phyloP scores from a whole-genome alignment of 2,888 invertebrate genomes.

The Epirrhoe tristata region DNA sequence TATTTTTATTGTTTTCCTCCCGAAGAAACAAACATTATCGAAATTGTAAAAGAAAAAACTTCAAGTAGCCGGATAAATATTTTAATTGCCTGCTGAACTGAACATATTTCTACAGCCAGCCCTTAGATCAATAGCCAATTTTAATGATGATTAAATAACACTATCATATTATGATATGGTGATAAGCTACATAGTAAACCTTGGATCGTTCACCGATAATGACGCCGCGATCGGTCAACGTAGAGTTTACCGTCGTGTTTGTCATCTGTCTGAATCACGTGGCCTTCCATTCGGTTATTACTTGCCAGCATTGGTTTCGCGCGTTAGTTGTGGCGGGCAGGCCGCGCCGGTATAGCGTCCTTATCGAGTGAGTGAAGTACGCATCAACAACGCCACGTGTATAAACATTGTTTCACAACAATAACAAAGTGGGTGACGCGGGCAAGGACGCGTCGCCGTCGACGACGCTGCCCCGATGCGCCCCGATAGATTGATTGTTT shows the following conservation, averaged over 20 bases:
- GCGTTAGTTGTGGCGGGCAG: slow-evolving; percentile 77
- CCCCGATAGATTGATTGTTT: slow-evolving; percentile 57
- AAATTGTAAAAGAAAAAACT: slow-evolving; percentile 15
- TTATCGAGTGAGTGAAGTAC: slow-evolving; percentile 72
- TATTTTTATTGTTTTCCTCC: slow-evolving; percentile 35
- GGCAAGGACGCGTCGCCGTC: slow-evolving; percentile 70
- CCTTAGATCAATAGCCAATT: slow-evolving; percentile 15
- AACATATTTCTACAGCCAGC: slow-evolving; percentile 1
- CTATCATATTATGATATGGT: slow-evolving; percentile 30
- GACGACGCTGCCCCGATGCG: slow-evolving; percentile 54
- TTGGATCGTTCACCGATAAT: slow-evolving; percentile 62
- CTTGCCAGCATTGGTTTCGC: slow-evolving; percentile 68
- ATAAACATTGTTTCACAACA: slow-evolving; percentile 83
- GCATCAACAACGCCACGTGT: slow-evolving; percentile 79
- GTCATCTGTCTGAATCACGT: slow-evolving; percentile 82
- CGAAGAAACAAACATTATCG: slow-evolving; percentile 23
- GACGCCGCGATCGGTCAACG: slow-evolving; percentile 63
- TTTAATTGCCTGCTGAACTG: not conserved
- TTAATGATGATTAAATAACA: slow-evolving; percentile 24
- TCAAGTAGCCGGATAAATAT: not conserved
- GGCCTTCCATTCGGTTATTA: slow-evolving; percentile 76
- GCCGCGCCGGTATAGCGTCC: slow-evolving; percentile 72
- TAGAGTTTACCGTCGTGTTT: slow-evolving; percentile 69
- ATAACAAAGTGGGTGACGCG: slow-evolving; percentile 75
- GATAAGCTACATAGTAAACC: slow-evolving; percentile 47